These are phyloP conservation scores for Pangasianodon gigas DNA, from an alignment of 2,113 vertebrate genomes.

Conservation along the genomic window DNA sequence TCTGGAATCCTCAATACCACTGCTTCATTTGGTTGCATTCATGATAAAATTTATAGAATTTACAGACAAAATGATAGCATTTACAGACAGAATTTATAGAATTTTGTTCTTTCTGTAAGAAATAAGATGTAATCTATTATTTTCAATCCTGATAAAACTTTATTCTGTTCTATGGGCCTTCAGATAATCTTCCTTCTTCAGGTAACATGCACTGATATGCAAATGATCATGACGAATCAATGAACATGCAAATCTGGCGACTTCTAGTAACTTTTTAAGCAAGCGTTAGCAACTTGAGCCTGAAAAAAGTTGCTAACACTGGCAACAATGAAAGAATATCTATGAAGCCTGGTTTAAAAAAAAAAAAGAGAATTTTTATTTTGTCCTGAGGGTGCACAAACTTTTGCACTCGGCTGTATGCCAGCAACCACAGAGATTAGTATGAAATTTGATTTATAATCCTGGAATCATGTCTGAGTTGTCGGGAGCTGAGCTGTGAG, in stretches of 20 bases:
- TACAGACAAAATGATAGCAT: too few species aligned
- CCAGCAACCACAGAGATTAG: not conserved
- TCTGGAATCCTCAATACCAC: not conserved
- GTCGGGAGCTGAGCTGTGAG: not conserved
- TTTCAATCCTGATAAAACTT: not conserved
- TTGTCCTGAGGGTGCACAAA: not conserved
- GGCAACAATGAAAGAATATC: not conserved
- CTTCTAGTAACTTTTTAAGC: not conserved
- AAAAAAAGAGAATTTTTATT: not conserved
- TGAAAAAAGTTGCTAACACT: not conserved
- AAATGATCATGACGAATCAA: not conserved
- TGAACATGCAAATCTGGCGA: not conserved
- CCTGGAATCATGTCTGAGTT: not conserved
- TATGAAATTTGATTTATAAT: not conserved
- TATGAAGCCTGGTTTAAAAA: not conserved
- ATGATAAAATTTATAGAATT: not conserved
- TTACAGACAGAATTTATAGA: too few species aligned
- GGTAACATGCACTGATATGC: not conserved
- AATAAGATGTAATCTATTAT: not conserved
- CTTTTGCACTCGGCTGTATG: not conserved
- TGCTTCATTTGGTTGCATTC: not conserved
- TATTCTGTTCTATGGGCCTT: too few species aligned
- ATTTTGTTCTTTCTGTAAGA: not conserved
- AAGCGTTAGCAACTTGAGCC: not conserved
- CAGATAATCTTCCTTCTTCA: not conserved